Conservation (phyloP, 2,113 vertebrate genomes). For the Cromileptes altivelis region DNA sequence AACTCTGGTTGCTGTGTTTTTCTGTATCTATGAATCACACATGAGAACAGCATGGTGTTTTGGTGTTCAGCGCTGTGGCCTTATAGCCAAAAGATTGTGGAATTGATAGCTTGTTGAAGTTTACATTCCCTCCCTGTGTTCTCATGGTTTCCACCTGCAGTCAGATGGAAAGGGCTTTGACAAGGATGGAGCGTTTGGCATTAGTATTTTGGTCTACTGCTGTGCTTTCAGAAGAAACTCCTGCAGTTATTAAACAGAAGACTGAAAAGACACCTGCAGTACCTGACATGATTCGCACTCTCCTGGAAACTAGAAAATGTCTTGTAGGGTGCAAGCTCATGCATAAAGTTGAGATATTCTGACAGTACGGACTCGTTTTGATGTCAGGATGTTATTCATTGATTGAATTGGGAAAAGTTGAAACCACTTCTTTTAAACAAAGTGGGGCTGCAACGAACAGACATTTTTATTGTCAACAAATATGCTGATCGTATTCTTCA, state of each 20-base stretch:
- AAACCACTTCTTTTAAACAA: not conserved
- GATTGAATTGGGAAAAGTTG: not conserved
- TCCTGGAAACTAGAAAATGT: slow-evolving; percentile 4
- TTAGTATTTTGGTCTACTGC: slow-evolving; percentile 11
- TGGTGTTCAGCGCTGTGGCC: not conserved
- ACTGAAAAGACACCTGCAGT: slow-evolving; percentile 26
- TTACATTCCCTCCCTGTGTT: slow-evolving; percentile 15
- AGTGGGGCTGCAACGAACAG: not conserved
- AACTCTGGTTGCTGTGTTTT: not conserved
- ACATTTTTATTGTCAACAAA: not conserved
- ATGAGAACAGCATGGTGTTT: slow-evolving; percentile 12
- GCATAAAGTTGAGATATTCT: not conserved
- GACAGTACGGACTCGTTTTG: too few relatives aligned
- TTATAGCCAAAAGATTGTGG: not conserved
- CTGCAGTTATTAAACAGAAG: slow-evolving; percentile 24
- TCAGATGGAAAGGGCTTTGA: slow-evolving; percentile 17
- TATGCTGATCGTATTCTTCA: not conserved
- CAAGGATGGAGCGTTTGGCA: slow-evolving; percentile 24
- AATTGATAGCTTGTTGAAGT: slow-evolving; percentile 9
- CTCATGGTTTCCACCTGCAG: slow-evolving; percentile 7
- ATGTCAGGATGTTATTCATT: not conserved
- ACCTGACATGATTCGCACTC: not conserved
- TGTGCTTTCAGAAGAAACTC: slow-evolving; percentile 34
- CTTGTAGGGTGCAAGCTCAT: not conserved
- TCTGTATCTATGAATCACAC: slow-evolving; percentile 6